These are phyloP conservation scores for Danio jaintianensis DNA, from an alignment of 2,797 vertebrate genomes.

Conservation along the genomic window DNA sequence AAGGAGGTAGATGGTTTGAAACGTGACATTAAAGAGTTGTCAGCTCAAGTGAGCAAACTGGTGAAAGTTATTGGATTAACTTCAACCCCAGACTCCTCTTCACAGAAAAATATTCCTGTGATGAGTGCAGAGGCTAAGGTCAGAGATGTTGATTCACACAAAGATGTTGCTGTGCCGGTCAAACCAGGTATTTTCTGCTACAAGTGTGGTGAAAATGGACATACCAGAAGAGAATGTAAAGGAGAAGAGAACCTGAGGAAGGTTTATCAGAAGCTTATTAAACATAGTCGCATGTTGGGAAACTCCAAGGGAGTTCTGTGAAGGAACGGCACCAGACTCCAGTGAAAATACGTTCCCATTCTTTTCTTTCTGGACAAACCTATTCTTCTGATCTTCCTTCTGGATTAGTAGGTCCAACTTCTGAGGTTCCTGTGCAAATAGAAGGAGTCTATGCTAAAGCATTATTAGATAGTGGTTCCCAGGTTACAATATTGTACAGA, in stretches of 20 bases:
- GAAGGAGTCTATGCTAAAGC: neutral
- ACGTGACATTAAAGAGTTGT: conserved; percentile 1
- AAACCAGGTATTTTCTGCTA: conserved; percentile 40
- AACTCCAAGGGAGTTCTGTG: neutral
- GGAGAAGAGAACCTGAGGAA: conserved; percentile 57
- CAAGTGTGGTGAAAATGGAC: conserved; percentile 5
- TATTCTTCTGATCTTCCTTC: neutral
- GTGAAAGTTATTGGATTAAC: neutral
- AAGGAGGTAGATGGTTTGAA: conserved; percentile 19
- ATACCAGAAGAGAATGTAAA: conserved; percentile 45
- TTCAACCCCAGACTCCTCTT: neutral
- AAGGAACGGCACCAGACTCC: neutral
- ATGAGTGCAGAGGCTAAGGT: too few species aligned
- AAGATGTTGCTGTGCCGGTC: neutral
- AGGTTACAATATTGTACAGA: neutral
- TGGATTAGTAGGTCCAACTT: neutral
- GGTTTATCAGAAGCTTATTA: conserved; percentile 52
- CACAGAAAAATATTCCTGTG: neutral
- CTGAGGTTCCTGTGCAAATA: neutral
- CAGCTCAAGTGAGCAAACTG: neutral
- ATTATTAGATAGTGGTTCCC: neutral
- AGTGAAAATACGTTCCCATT: neutral
- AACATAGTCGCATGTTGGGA: neutral
- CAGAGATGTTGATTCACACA: neutral
- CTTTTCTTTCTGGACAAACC: neutral